Conservation (phyloP, 2,797 vertebrate genomes). For the Galagoides demidoff region DNA sequence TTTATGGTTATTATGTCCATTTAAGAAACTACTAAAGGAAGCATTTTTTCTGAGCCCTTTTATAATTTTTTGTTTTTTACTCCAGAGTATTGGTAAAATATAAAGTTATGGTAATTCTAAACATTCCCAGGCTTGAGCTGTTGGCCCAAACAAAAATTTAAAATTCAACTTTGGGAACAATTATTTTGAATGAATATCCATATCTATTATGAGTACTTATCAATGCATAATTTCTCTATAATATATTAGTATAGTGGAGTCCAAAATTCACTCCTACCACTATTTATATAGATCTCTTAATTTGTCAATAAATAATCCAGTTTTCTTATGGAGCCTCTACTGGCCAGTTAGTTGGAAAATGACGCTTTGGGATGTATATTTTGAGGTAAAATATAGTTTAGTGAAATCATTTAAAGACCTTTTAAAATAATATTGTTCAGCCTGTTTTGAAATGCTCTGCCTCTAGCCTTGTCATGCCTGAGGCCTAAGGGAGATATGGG, state of each 20-base stretch:
- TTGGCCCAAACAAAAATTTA: background rate
- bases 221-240: background rate
- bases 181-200: background rate
- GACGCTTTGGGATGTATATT: background rate
- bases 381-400: constrained; percentile 31
- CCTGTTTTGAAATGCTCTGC: background rate
- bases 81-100: constrained; percentile 25
- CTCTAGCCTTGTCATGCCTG: background rate
- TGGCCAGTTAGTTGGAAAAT: background rate
- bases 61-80: background rate
- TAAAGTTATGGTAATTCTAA: constrained; percentile 58
- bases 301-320: background rate
- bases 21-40: constrained; percentile 1
- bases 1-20: background rate
- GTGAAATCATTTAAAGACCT: background rate
- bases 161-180: background rate
- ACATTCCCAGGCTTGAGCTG: background rate
- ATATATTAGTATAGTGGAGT: background rate
- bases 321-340: background rate
- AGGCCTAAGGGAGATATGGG: background rate
- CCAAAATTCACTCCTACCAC: constrained; percentile 6
- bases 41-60: background rate
- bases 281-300: background rate
- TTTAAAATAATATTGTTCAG: background rate
- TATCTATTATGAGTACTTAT: background rate